Percentiles rank a stretch among this genome's conserved stretches.
phyloP scores from a whole-genome alignment of 2,888 invertebrate genomes.

The Octonoba sinensis region DNA sequence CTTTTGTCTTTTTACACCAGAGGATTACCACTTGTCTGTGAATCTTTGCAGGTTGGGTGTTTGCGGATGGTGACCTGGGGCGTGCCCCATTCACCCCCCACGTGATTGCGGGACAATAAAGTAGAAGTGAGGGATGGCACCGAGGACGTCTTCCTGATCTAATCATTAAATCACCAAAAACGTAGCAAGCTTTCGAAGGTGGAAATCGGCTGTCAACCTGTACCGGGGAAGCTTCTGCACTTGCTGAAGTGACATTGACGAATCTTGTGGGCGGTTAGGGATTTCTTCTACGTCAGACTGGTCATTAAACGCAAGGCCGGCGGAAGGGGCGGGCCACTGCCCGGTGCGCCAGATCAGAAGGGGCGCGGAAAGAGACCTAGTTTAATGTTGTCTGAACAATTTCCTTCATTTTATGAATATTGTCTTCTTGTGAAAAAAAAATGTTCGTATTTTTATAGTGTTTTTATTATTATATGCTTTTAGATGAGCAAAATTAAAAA shows the following conservation, averaged over 20 bases:
- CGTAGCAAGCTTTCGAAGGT: conserved; percentile 27
- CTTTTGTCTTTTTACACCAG: conserved; percentile 31
- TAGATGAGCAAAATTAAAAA: too few relatives aligned
- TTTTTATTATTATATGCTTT: too few relatives aligned
- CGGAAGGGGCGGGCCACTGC: too few relatives aligned
- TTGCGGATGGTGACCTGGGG: conserved; percentile 36
- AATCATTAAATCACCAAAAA: conserved; percentile 39
- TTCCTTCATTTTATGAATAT: too few relatives aligned
- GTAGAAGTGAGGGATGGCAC: conserved; percentile 3
- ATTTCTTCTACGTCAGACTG: too few relatives aligned
- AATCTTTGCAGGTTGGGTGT: conserved; percentile 19
- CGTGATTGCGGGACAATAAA: background rate
- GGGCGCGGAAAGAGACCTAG: too few relatives aligned
- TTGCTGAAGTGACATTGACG: background rate
- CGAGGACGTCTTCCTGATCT: conserved; percentile 10
- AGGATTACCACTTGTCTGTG: conserved; percentile 48
- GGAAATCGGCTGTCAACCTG: conserved; percentile 43
- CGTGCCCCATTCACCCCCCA: conserved; percentile 10
- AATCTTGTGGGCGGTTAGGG: too few relatives aligned
- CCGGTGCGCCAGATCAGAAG: too few relatives aligned
- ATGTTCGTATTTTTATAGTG: too few relatives aligned
- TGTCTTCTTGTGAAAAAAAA: too few relatives aligned
- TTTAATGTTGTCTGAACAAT: too few relatives aligned
- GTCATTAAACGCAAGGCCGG: too few relatives aligned
- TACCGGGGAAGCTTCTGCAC: conserved; percentile 5